A percentile compares a stretch with the other conserved stretches of the same genome.
Conservation (phyloP, 2,797 vertebrate species). For the Hoplostethus atlanticus region DNA sequence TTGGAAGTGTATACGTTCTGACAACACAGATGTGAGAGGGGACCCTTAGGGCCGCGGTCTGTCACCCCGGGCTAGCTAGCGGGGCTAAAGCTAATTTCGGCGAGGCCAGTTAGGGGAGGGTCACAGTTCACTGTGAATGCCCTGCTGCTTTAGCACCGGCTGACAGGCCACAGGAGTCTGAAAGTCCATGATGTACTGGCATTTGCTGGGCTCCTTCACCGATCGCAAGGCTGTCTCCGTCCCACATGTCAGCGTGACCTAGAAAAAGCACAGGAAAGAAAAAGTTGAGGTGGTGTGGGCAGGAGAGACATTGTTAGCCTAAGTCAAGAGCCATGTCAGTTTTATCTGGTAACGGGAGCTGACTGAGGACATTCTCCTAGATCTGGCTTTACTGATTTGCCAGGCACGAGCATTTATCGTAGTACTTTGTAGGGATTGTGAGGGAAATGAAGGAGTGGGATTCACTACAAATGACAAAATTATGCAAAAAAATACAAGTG, state of each 20-base stretch:
- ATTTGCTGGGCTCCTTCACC: constrained; percentile 82
- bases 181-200: constrained; percentile 76
- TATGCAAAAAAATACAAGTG: constrained; percentile 8
- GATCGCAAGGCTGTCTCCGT: constrained; percentile 85
- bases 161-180: constrained; percentile 74
- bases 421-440: constrained; percentile 8
- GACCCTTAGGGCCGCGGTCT: constrained; percentile 69
- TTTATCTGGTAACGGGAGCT: constrained; percentile 31
- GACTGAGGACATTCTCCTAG: constrained; percentile 36
- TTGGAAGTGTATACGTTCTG: constrained; percentile 73
- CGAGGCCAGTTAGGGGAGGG: constrained; percentile 50
- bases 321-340: constrained; percentile 59
- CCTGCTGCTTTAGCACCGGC: constrained; percentile 65
- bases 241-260: constrained; percentile 88
- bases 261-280: constrained; percentile 79
- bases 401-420: neutral
- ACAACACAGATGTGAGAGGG: constrained; percentile 75
- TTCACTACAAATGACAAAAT: constrained; percentile 41
- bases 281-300: constrained; percentile 56
- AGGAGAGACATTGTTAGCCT: constrained; percentile 67
- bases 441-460: constrained; percentile 6
- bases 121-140: constrained; percentile 75
- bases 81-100: constrained; percentile 56
- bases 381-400: constrained; percentile 19
- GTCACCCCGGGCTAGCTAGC: constrained; percentile 57